Percentiles rank a stretch among this genome's conserved stretches.
Evolutionary conservation across 2,888 invertebrate genomes (phyloP).

Genomic region (Tipula lateralis): DNA sequence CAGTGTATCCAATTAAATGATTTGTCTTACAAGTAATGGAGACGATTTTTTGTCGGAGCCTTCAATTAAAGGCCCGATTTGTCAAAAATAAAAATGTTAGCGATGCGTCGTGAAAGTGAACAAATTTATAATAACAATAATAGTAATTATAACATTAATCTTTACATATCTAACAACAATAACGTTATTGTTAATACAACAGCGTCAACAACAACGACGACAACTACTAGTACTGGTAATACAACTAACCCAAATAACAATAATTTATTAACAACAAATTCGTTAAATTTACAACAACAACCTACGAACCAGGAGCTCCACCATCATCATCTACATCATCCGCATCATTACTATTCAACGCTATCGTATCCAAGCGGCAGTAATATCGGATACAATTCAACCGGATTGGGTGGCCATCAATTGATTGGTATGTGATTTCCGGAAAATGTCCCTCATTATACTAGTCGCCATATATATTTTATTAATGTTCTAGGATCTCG

Average conservation of each 20-base stretch:
- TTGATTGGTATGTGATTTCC: neutral
- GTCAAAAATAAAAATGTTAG: constrained; percentile 50
- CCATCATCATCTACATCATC: constrained; percentile 37
- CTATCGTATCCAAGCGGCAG: neutral
- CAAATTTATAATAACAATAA: constrained; percentile 48
- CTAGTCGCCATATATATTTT: neutral
- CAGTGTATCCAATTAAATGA: neutral
- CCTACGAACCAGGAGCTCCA: neutral
- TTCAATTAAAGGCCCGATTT: constrained; percentile 3
- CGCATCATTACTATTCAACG: constrained; percentile 29
- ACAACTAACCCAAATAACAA: constrained; percentile 28
- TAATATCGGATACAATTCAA: constrained; percentile 30
- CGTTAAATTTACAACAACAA: neutral
- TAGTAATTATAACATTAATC: constrained; percentile 30
- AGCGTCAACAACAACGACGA: constrained; percentile 27
- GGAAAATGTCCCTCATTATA: no score
- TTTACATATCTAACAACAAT: constrained; percentile 25
- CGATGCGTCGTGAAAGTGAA: constrained; percentile 73
- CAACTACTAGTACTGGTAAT: constrained; percentile 12
- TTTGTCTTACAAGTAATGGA: constrained; percentile 29
- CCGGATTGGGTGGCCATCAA: neutral
- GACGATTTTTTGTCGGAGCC: constrained; percentile 24
- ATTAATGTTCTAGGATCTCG: neutral
- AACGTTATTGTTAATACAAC: constrained; percentile 9
- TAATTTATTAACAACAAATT: neutral